Percentiles rank a stretch among this genome's conserved stretches.
These are phyloP conservation scores for Istiophorus platypterus DNA, from an alignment of 2,113 vertebrate genomes.

Conservation along the genomic window DNA sequence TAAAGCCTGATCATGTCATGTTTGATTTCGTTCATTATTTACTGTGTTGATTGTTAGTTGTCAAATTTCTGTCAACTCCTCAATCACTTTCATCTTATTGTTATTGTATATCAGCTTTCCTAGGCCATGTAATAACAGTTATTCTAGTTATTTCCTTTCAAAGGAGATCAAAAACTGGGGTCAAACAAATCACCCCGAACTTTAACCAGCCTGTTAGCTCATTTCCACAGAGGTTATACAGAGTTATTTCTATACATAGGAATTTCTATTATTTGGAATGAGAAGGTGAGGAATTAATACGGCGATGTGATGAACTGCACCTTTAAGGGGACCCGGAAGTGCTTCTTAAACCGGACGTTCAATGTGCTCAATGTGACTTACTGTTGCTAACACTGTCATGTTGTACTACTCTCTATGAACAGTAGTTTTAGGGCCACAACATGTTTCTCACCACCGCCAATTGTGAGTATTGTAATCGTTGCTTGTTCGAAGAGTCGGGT, in stretches of 20 bases:
- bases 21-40: neutral
- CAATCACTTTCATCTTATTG: neutral
- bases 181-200: neutral
- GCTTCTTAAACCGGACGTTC: slow-evolving; percentile 65
- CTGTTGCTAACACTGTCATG: neutral
- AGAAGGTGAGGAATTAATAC: too few relatives aligned
- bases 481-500: fast-evolving
- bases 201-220: too few relatives aligned
- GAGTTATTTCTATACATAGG: too few relatives aligned
- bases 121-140: neutral
- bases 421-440: neutral
- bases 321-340: slow-evolving; percentile 75
- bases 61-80: neutral
- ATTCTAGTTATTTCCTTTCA: neutral
- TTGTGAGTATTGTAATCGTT: slow-evolving; percentile 74
- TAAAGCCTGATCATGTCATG: too few relatives aligned
- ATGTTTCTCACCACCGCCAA: slow-evolving; percentile 85
- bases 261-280: neutral
- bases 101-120: neutral
- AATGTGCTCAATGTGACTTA: slow-evolving; percentile 77
- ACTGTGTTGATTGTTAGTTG: neutral
- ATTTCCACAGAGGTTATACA: neutral
- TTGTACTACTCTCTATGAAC: neutral
- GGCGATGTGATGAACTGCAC: slow-evolving; percentile 1
- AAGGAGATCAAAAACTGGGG: neutral